Conservation (phyloP, 2,797 vertebrate species). For the Leptatherina wallacei region DNA sequence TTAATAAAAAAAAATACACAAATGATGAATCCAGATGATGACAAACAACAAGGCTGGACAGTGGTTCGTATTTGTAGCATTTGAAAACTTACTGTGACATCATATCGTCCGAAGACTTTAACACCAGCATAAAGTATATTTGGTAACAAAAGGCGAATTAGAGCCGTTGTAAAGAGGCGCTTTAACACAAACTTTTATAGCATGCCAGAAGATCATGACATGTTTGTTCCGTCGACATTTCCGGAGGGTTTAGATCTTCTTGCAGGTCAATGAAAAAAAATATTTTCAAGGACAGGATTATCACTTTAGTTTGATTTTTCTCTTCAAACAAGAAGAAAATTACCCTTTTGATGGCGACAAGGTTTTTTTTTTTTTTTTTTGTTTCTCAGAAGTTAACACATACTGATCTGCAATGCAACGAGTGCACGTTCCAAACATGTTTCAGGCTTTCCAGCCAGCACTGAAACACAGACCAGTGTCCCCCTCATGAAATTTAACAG, state of each 20-base stretch:
- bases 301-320: constrained; percentile 20
- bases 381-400: constrained; percentile 36
- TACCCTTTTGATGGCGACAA: constrained; percentile 8
- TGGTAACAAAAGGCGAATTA: constrained; percentile 45
- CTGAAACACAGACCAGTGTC: constrained; percentile 14
- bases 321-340: constrained; percentile 24
- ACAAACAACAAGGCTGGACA: constrained; percentile 54
- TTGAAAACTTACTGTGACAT: constrained; percentile 45
- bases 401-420: constrained; percentile 7
- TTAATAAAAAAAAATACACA: constrained; percentile 56
- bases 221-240: constrained; percentile 25
- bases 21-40: constrained; percentile 47
- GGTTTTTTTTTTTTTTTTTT: background rate
- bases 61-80: constrained; percentile 45
- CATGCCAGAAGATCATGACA: constrained; percentile 35
- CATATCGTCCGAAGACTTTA: constrained; percentile 29
- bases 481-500: constrained; percentile 29
- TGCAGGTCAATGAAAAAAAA: constrained; percentile 16
- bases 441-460: constrained; percentile 18
- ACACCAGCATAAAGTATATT: constrained; percentile 43
- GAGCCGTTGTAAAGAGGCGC: constrained; percentile 19
- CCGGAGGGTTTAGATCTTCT: constrained; percentile 25
- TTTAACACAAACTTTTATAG: constrained; percentile 30
- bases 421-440: constrained; percentile 16
- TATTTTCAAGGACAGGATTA: constrained; percentile 15